Percentiles rank a stretch among this genome's conserved stretches.
Conservation (phyloP, 2,113 vertebrate genomes). For the Bombycilla garrulus region DNA sequence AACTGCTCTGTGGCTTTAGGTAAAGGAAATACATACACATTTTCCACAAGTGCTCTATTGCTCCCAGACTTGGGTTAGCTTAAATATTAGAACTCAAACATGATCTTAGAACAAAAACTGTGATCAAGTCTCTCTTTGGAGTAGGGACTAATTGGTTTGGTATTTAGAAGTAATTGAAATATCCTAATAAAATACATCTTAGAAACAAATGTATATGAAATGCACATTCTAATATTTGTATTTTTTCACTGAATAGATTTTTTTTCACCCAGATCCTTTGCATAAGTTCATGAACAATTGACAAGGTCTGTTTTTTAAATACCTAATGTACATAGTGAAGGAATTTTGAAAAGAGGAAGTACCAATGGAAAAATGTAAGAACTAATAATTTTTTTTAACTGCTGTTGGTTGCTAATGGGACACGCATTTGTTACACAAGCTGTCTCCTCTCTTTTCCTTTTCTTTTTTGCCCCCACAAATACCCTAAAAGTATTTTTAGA, state of each 20-base stretch:
- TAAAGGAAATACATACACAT: neutral
- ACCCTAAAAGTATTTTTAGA: neutral
- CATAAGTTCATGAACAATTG: neutral
- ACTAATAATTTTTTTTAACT: neutral
- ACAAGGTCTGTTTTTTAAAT: slow-evolving; percentile 13
- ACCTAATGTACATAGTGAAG: slow-evolving; percentile 47
- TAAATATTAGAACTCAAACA: neutral
- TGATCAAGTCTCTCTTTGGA: neutral
- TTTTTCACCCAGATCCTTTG: neutral
- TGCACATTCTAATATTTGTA: neutral
- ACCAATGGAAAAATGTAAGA: neutral
- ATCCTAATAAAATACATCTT: neutral
- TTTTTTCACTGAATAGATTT: slow-evolving; percentile 1
- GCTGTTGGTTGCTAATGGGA: neutral
- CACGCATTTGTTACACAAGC: neutral
- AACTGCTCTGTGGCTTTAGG: neutral
- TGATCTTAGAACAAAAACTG: neutral
- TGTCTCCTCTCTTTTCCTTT: neutral
- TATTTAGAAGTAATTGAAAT: neutral
- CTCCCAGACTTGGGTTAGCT: neutral
- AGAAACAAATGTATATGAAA: neutral
- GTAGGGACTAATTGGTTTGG: neutral
- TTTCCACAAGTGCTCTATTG: neutral
- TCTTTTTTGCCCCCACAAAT: neutral
- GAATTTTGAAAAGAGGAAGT: slow-evolving; percentile 18